These are phyloP conservation scores for Penaeus indicus DNA, from an alignment of 1,140 invertebrate species.

Conservation along the genomic window DNA sequence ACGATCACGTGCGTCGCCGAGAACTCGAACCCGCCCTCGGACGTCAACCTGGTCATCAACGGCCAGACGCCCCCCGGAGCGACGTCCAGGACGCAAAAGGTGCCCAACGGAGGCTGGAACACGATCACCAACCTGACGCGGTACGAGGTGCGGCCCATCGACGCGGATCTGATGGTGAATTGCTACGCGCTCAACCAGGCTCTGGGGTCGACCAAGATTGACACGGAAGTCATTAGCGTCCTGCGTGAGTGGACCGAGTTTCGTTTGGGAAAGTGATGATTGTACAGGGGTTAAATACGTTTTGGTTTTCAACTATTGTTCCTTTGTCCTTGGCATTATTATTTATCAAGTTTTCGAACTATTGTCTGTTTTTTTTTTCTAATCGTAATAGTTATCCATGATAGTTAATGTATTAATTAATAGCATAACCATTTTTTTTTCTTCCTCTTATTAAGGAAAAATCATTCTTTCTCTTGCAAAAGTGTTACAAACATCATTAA, in stretches of 20 bases:
- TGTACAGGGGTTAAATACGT: no score
- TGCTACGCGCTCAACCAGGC: slow-evolving; percentile 89
- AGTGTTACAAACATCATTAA: no score
- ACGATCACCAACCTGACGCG: slow-evolving; percentile 90
- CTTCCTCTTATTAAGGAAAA: no score
- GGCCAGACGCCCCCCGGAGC: slow-evolving; percentile 68
- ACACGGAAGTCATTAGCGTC: slow-evolving; percentile 91
- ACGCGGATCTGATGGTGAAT: slow-evolving; percentile 83
- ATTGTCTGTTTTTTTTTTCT: no score
- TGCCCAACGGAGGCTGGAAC: slow-evolving; percentile 82
- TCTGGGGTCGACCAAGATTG: slow-evolving; percentile 86
- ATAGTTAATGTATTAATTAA: no score
- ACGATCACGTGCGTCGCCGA: slow-evolving; percentile 60
- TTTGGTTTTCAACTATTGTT: no score
- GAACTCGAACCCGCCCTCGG: slow-evolving; percentile 62
- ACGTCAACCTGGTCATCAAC: slow-evolving; percentile 68
- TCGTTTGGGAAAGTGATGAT: background rate
- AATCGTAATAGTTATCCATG: no score
- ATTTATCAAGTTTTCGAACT: no score
- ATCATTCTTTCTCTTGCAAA: no score
- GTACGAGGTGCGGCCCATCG: slow-evolving; percentile 79
- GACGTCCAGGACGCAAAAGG: slow-evolving; percentile 53
- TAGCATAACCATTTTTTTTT: no score
- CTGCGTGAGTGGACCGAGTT: slow-evolving; percentile 82
- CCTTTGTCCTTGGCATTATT: no score